Conservation (phyloP, 2,113 vertebrate genomes). For the Rhizomys pruinosus region DNA sequence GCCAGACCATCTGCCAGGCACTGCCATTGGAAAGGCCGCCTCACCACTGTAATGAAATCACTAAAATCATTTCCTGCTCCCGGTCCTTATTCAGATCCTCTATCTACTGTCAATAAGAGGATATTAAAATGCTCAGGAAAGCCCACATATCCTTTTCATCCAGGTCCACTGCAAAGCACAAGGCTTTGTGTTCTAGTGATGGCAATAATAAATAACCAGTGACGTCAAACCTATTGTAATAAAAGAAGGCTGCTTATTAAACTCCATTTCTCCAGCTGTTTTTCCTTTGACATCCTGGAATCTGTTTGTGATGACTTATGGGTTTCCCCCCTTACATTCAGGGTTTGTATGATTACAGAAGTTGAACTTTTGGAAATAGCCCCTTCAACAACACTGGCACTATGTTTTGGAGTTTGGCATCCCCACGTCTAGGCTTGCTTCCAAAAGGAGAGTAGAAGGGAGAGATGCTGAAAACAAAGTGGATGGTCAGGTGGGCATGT, state of each 20-base stretch:
- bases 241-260: constrained; percentile 75
- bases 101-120: constrained; percentile 94
- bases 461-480: background rate
- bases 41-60: constrained; percentile 90
- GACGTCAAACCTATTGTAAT: constrained; percentile 80
- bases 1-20: constrained; percentile 86
- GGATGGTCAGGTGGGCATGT: background rate
- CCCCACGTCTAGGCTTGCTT: background rate
- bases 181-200: constrained; percentile 72
- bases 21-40: constrained; percentile 84
- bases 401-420: constrained; percentile 10
- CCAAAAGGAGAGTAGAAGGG: background rate
- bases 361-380: background rate
- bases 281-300: constrained; percentile 76
- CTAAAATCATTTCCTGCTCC: constrained; percentile 92
- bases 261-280: constrained; percentile 62
- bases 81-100: constrained; percentile 80
- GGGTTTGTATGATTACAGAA: constrained; percentile 46
- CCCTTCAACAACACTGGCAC: background rate
- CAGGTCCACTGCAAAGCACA: constrained; percentile 57
- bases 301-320: constrained; percentile 68
- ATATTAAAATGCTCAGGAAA: constrained; percentile 89
- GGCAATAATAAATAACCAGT: constrained; percentile 77
- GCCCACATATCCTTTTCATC: constrained; percentile 75
- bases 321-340: constrained; percentile 10